Evolutionary conservation across 2,888 invertebrate genomes (phyloP), one percentile per base, ranked within the genome.

Genomic region (Ptycholaimellus sp.): DNA sequence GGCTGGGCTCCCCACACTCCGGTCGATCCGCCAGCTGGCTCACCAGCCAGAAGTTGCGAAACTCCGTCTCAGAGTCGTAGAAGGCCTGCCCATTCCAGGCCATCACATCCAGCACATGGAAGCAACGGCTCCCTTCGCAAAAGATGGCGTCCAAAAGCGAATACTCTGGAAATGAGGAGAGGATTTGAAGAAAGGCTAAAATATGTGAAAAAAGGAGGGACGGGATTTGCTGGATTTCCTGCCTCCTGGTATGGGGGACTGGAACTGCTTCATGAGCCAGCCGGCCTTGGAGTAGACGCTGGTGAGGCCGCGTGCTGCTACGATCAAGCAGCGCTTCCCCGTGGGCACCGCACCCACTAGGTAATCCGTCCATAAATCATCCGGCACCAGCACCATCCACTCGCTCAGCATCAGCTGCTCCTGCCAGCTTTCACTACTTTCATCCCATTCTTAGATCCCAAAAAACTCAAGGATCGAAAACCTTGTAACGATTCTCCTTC

Each of bases 111-210:
- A 87, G 58, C 1, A 81, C 68, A 60, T 72, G 80, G 59, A 74
- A 72, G 3, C 67, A 71, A 37, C 70, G 68, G 6, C 60, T 57
- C 1, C 59, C 51, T 37, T 69, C 67, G 39, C 68, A 63, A 62
- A 70, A 79, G 42, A 90, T 69, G 53, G 82, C 77, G 58, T 90
- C 87, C 11, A 90, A 56, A 22, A 83, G 68, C 34, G 73, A 72
- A 44, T 67, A 67, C 35, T 62, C 66, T 53, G 43, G 27, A 46
- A 44, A n/a, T n/a, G n/a, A n/a, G n/a, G n/a, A n/a, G n/a, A n/a
- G n/a, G n/a, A n/a, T n/a, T n/a, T n/a, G n/a, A n/a, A n/a, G n/a
- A n/a, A n/a, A n/a, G n/a, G n/a, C n/a, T n/a, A n/a, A n/a, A n/a
- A n/a, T n/a, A n/a, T n/a, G n/a, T n/a, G n/a, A n/a, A n/a, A n/a